Conservation (phyloP, 2,888 invertebrate species). For the Plagodis pulveraria region DNA sequence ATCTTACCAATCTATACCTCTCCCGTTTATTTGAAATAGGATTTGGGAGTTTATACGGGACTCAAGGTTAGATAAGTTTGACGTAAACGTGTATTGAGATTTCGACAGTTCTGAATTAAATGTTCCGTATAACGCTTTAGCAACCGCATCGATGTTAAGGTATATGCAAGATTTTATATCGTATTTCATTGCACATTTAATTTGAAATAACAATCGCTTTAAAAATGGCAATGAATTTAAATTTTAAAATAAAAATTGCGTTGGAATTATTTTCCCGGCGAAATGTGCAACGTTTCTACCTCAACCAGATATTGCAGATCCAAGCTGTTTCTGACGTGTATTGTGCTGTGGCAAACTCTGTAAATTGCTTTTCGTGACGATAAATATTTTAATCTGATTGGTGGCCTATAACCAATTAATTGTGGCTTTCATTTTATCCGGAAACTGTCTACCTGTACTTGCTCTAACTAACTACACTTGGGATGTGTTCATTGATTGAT, state of each 20-base stretch:
- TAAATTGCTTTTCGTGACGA: conserved; percentile 81
- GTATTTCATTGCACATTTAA: conserved; percentile 6
- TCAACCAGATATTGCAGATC: conserved; percentile 71
- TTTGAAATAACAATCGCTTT: conserved; percentile 23
- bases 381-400: conserved; percentile 83
- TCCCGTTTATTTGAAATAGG: conserved; percentile 59
- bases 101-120: conserved; percentile 14
- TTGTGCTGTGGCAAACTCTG: conserved; percentile 77
- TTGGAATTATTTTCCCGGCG: conserved; percentile 57
- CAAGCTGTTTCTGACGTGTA: conserved; percentile 75
- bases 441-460: conserved; percentile 40
- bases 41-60: conserved; percentile 53
- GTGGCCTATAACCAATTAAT: conserved; percentile 80
- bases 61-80: conserved; percentile 39
- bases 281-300: conserved; percentile 66
- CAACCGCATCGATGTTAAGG: not conserved
- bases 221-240: conserved; percentile 22
- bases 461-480: not conserved
- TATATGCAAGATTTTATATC: conserved; percentile 6
- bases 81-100: conserved; percentile 21
- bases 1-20: conserved; percentile 57
- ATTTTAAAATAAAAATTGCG: conserved; percentile 48
- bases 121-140: not conserved
- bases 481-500: not conserved
- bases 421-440: conserved; percentile 68